A percentile compares a stretch with the other conserved stretches of the same genome.
Evolutionary conservation across 2,113 vertebrate species (phyloP).

Genomic region (Labeo rohita): DNA sequence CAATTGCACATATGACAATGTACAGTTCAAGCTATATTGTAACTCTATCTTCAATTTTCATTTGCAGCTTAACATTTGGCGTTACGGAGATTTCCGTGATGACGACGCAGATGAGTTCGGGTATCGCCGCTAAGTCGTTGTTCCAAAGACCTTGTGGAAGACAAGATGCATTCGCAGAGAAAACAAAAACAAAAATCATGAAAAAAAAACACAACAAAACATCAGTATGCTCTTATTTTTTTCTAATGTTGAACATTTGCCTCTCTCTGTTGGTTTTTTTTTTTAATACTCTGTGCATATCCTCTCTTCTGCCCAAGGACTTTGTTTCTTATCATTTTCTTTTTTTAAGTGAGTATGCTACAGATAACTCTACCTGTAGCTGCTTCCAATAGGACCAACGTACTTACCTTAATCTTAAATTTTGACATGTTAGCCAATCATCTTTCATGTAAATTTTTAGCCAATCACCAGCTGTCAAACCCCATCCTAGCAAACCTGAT

Average conservation of each 20-base stretch:
- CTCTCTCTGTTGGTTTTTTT: conserved; percentile 49
- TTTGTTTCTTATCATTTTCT: conserved; percentile 20
- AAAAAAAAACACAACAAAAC: conserved; percentile 56
- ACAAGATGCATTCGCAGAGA: conserved; percentile 48
- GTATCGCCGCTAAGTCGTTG: conserved; percentile 77
- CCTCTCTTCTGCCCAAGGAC: conserved; percentile 42
- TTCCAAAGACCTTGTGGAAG: conserved; percentile 63
- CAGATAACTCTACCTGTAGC: conserved; percentile 31
- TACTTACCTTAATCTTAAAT: conserved; percentile 19
- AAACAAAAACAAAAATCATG: conserved; percentile 26
- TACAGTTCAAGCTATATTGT: background rate
- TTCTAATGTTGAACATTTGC: conserved; percentile 48
- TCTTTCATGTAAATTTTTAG: conserved; percentile 37
- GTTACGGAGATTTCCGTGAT: conserved; percentile 91
- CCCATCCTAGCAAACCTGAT: conserved; percentile 21
- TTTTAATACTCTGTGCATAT: conserved; percentile 58
- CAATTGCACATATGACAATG: background rate
- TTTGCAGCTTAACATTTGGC: conserved; percentile 90
- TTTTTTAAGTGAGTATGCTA: conserved; percentile 30
- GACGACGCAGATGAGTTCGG: conserved; percentile 91
- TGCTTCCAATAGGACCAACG: conserved; percentile 53
- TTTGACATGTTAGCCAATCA: conserved; percentile 32
- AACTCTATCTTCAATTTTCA: background rate
- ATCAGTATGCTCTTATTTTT: conserved; percentile 62
- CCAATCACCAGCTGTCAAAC: conserved; percentile 39